Evolutionary conservation across 2,888 invertebrate species (phyloP), one percentile per base, ranked within the genome.

Genomic region (Dioctria rufipes): DNA sequence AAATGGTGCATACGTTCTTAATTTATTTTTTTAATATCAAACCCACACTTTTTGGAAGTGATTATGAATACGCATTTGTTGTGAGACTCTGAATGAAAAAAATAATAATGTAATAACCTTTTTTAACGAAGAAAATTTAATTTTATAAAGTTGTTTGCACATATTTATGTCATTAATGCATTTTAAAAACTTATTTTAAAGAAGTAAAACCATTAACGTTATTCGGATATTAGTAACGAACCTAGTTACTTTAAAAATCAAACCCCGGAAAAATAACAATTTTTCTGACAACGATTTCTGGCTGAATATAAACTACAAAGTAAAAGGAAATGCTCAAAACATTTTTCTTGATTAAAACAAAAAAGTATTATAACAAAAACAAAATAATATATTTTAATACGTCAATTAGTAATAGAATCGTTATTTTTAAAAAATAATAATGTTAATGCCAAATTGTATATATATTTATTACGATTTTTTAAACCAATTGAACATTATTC

Each of bases 321-420:
- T 25, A 25, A 37, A 69, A 37, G 13, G 42, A 58, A 25, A 73
- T 73, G 73, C 73, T 73, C 73, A 73, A 40, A 25, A 60, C 4
- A 75, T 58, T 60, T 11, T 37, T 69, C 9, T 51, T 69, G 69
- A 54, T 39, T 69, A 11, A 39, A 49, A 25, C 43, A 67, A 43
- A 42, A 43, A 51, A 71, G 9, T 8, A 37, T 39, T 39, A 58
- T 40, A 60, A 40, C 71, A 25, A 61, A 77, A 63, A 46, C 61
- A 49, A 77, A 75, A 77, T 25, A 25, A 25, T 77, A 77, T 77
- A 77, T 77, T 77, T 77, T 77, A 77, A 46, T 77, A 77, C 39
- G 77, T 77, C 77, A 77, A 77, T 77, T 77, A 77, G 77, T 49
- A 49, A 37, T 77, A 77, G 73, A 60, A 61, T 5, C 58, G 61